These are phyloP conservation scores for Sprattus sprattus DNA, from an alignment of 2,113 vertebrate species.

Conservation along the genomic window DNA sequence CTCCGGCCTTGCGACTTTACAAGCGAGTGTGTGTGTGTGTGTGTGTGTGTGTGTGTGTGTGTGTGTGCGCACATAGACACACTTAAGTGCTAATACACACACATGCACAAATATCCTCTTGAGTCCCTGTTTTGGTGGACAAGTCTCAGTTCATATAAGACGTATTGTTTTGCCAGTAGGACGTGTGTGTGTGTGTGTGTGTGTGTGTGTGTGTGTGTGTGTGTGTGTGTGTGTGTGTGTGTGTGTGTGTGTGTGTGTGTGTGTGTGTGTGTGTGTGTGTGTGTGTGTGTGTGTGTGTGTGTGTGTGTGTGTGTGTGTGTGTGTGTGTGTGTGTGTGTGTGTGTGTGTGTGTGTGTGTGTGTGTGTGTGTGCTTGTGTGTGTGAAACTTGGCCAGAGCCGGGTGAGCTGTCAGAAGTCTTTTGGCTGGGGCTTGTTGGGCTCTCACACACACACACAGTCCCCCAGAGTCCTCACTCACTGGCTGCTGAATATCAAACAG, in stretches of 20 bases:
- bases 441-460: background rate
- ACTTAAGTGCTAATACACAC: background rate
- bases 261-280: constrained; percentile 10
- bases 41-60: background rate
- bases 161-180: constrained; percentile 22
- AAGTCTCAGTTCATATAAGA: background rate
- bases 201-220: constrained; percentile 10
- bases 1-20: no score
- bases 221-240: constrained; percentile 8
- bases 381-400: constrained; percentile 40
- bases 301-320: constrained; percentile 17
- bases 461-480: background rate
- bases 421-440: background rate
- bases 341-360: background rate
- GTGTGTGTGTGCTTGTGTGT: constrained; percentile 4
- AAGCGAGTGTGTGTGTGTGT: background rate
- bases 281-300: constrained; percentile 1
- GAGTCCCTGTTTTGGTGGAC: background rate
- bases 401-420: constrained; percentile 43
- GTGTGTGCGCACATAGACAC: background rate
- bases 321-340: no score
- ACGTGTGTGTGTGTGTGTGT: background rate
- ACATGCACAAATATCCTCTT: background rate
- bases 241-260: constrained; percentile 15
- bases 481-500: constrained; percentile 16